phyloP scores from a whole-genome alignment of 2,888 invertebrate species.

The Spodoptera picta region DNA sequence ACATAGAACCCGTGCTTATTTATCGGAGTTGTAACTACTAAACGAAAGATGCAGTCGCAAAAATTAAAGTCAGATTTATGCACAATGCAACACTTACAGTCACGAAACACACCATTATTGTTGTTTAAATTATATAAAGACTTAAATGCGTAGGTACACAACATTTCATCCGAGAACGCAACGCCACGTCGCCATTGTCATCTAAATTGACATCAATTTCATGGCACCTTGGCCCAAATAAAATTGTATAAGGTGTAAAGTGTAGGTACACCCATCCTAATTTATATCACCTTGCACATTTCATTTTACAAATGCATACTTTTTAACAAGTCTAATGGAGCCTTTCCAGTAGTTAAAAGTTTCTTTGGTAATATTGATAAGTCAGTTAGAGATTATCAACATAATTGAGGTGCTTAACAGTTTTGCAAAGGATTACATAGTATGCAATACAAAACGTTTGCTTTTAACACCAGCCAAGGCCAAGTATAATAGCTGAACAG shows the following conservation, averaged over 20 bases:
- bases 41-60: too few relatives aligned
- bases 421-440: too few relatives aligned
- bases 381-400: neutral
- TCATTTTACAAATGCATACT: neutral
- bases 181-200: conserved; percentile 63
- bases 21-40: too few relatives aligned
- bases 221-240: conserved; percentile 73
- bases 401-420: neutral
- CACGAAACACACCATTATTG: conserved; percentile 40
- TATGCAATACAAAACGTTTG: neutral
- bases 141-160: conserved; percentile 23
- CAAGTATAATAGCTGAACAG: neutral
- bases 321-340: too few relatives aligned
- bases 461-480: neutral
- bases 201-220: conserved; percentile 70
- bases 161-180: conserved; percentile 21
- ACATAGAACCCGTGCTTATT: too few relatives aligned
- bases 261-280: conserved; percentile 67
- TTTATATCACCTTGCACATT: conserved; percentile 70
- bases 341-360: too few relatives aligned
- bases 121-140: conserved; percentile 27
- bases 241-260: conserved; percentile 51
- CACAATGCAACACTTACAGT: conserved; percentile 35
- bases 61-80: neutral
- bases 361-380: neutral